Evolutionary conservation across 2,797 vertebrate genomes (phyloP), one percentile per base, ranked within the genome.

Genomic region (Staurois parvus): DNA sequence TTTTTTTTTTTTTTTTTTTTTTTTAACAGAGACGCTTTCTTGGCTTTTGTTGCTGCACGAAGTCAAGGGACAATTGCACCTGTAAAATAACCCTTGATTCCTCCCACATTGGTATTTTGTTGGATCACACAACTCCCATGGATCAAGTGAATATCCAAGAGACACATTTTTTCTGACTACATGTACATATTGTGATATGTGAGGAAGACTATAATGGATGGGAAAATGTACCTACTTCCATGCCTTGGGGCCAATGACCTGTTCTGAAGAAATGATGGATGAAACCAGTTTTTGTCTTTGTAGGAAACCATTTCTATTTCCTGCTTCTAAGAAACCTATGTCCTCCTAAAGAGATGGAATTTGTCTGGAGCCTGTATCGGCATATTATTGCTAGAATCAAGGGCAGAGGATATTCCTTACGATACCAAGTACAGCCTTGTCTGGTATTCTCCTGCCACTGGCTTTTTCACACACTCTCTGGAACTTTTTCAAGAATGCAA

Each of bases 21-120:
- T 45, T 45, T 45, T 70, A 76, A 0, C 92, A 97, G 96, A 87
- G 94, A 96, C 48, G 92, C 96, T 32, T 97, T 97, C 90, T 91
- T 92, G 90, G 94, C 95, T 8, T 97, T 96, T 96, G 93, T 96
- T 89, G 96, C 96, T 52, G 94, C 96, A 88, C 93, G 94, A 90
- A 95, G 90, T 88, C 94, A 95, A 88, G 94, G 81, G 88, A 90
- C 95, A 79, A 92, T 97, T 81, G 96, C 96, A 0, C 93, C 94
- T 59, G 96, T 97, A 70, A 97, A 97, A 89, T 97, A 92, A 93
- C 85, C 84, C 84, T 86, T 85, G 70, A 48, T 87, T 7, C 37
- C 52, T 52, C 74, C 17, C 2, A 32, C 21, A 17, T 72, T 64
- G 74, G 66, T 62, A 17, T 10, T n/a, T 37, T 19, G 7, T 81